Base-by-base conservation (phyloP, 2,113 vertebrate species). In the Okapia johnstoni region DNA sequence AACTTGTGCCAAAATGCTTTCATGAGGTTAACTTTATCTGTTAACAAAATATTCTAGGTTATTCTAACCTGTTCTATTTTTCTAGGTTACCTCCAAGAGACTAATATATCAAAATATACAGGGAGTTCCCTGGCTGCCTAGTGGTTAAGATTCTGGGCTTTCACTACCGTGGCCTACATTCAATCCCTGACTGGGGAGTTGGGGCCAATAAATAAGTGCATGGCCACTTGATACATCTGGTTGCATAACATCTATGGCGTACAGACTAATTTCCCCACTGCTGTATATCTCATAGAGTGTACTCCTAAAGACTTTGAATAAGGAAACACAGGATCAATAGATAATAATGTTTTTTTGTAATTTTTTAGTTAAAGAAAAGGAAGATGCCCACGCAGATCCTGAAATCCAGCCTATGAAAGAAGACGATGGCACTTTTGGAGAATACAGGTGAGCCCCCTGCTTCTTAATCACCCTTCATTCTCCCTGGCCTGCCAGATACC, bases 361-460 rank as follows among this genome's bases (percentile, higher is more conserved):
- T 85, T 97, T 98, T 91, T 95, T 96, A 99, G 99, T 99, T 97
- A 99, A 99, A 99, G 99, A 99, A 98, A 99, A 99, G 92, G 99
- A 99, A 98, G 99, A 99, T 66, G 99, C 99, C 55, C 99, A 99
- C 89, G 99, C 99, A 36, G 99, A 99, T 97, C 99, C 99, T n/a
- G 99, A 99, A 99, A 99, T 99, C 97, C 99, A 99, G 94, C 99
- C 99, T 60, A 99, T 99, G 99, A 99, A 99, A 98, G 99, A 99
- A 92, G 99, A 99, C n/a, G 99, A 99, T 97, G 99, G 99, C 96
- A 99, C 99, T 10, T 99, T 99, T 98, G 99, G 99, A 98, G 99
- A 99, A 99, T 99, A 99, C 99, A 99, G 99, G 99, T 99, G 99
- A 99, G 99, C 23, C 98, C 85, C 85, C 81, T 97, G 90, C 54